Base-by-base conservation (phyloP, 2,888 invertebrate genomes). In the Sesia apiformis region DNA sequence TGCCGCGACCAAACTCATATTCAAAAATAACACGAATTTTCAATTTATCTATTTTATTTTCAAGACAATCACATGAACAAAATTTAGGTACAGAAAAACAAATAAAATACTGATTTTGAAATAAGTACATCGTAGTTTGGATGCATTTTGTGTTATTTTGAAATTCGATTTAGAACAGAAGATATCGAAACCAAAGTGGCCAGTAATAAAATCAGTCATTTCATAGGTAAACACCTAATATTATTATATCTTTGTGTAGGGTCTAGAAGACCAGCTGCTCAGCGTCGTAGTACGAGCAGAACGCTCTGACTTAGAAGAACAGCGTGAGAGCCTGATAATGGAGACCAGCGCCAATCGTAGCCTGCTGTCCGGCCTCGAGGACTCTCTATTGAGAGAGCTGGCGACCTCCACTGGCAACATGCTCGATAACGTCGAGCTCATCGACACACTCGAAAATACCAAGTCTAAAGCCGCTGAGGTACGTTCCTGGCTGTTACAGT, bases 381-480 rank as follows among this genome's bases (percentile, higher is more conserved):
- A 97, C 75, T 96, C 96, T 0, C 81, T 98, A 54, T 87, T 98
- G 3, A 83, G 94, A 52, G 97, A 97, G 73, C 85, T 98, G 64
- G 94, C 97, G 2, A 95, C 94, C 0, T 96, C 96, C 0, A 93
- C 95, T 0, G 97, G 97, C 8, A 97, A 97, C 81, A 97, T 98
- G 96, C 82, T 98, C 70, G 97, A 98, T 72, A 97, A 98, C 65
- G 93, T 94, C 0, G 97, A 97, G 65, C 88, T 97, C 5, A 93
- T 98, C 8, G 90, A 93, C 58, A 97, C 97, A 0, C 83, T 98
- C 53, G 97, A 98, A 68, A 96, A 96, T 62, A 96, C 97, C 4
- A 98, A 97, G 82, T 90, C 92, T 0, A 97, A 97, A 72, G 97
- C 97, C 0, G 90, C 90, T 51, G 96, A 97, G 83, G 96, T 96